phyloP scores from a whole-genome alignment of 2,888 invertebrate genomes.

The Parelbella ahira region DNA sequence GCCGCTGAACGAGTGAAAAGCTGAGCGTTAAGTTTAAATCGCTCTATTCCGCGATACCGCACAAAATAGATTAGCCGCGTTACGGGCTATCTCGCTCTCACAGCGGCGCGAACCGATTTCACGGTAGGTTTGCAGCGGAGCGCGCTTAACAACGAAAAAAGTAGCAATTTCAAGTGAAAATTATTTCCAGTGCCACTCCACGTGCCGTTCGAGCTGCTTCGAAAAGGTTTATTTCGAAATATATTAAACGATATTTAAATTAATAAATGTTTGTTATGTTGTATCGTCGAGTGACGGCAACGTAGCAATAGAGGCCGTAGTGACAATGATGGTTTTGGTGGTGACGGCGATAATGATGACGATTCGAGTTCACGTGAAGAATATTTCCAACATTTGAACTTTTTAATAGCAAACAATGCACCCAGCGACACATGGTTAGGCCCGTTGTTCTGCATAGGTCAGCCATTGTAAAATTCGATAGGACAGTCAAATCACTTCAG shows the following conservation, averaged over 20 bases:
- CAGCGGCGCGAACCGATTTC: slow-evolving; percentile 21
- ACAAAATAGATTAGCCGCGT: slow-evolving; percentile 18
- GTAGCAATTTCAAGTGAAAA: slow-evolving; percentile 17
- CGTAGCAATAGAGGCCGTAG: too few relatives aligned
- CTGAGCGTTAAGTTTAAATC: slow-evolving; percentile 13
- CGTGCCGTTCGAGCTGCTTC: neutral
- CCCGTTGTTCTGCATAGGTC: too few relatives aligned
- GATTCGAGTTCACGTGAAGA: too few relatives aligned
- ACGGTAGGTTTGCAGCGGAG: slow-evolving; percentile 18
- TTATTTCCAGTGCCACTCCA: slow-evolving; percentile 15
- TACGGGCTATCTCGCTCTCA: slow-evolving; percentile 11
- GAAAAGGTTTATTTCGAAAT: slow-evolving; percentile 1
- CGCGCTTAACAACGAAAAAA: slow-evolving; percentile 21
- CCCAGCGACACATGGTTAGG: too few relatives aligned
- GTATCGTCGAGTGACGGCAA: too few relatives aligned
- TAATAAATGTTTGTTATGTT: too few relatives aligned
- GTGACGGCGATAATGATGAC: too few relatives aligned
- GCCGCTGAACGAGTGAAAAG: neutral
- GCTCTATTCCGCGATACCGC: slow-evolving; percentile 11
- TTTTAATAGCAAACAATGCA: too few relatives aligned
- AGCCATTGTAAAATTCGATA: too few relatives aligned
- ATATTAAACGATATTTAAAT: neutral
- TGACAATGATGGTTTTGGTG: too few relatives aligned
- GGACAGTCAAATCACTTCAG: too few relatives aligned
- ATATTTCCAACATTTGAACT: too few relatives aligned